These are phyloP conservation scores for Turritopsis rubra DNA, from an alignment of 30 jellyfish, hydroid and myxozoan species.

Conservation along the genomic window DNA sequence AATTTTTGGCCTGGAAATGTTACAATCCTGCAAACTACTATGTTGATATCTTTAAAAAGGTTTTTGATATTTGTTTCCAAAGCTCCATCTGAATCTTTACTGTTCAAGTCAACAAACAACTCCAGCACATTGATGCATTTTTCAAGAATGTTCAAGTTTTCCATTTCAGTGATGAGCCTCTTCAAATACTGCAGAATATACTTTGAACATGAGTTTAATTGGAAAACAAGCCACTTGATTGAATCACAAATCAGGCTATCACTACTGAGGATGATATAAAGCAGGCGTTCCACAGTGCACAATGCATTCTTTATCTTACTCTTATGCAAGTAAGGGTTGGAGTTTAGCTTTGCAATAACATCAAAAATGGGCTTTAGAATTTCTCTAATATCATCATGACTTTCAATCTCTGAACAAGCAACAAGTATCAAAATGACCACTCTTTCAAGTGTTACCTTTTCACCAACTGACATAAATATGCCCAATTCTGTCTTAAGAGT, in stretches of 20 bases:
- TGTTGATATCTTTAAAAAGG: neutral
- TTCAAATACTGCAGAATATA: neutral
- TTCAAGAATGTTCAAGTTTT: neutral
- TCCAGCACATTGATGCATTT: neutral
- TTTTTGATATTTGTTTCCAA: neutral
- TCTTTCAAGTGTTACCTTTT: neutral
- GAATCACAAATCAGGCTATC: neutral
- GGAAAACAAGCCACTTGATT: neutral
- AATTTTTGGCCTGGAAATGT: neutral
- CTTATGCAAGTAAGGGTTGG: conserved; percentile 34
- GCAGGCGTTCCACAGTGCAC: neutral
- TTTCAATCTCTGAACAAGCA: neutral
- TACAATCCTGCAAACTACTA: neutral
- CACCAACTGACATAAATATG: neutral
- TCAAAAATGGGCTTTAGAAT: neutral
- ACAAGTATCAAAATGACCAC: conserved; percentile 3
- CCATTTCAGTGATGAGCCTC: neutral
- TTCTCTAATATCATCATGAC: neutral
- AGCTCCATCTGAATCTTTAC: neutral
- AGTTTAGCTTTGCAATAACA: conserved; percentile 25
- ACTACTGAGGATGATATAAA: neutral
- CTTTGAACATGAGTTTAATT: neutral
- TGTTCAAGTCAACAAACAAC: neutral
- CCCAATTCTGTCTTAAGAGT: neutral
- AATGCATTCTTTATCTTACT: conserved; percentile 12